These are phyloP conservation scores for Sciurus carolinensis DNA, from an alignment of 2,797 vertebrate species.

Conservation along the genomic window DNA sequence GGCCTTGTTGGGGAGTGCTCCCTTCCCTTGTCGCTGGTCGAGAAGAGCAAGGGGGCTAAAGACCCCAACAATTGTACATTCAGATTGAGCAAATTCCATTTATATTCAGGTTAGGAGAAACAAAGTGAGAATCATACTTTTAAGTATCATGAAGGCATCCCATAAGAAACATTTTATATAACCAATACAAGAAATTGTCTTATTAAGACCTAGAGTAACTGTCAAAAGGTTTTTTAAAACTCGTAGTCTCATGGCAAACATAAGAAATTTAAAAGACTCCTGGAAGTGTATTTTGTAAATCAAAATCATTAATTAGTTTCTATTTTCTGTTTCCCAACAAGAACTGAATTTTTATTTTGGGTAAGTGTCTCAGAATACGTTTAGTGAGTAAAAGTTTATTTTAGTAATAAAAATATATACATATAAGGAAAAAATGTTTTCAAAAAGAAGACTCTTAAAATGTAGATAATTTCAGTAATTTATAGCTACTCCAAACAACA, in stretches of 20 bases:
- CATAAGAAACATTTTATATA: conserved; percentile 62
- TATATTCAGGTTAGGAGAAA: conserved; percentile 54
- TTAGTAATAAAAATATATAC: background rate
- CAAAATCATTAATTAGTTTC: conserved; percentile 1
- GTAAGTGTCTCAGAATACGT: background rate
- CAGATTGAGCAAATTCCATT: conserved; percentile 65
- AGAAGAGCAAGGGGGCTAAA: no score
- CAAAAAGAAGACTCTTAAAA: background rate
- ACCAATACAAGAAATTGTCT: conserved; percentile 53
- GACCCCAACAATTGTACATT: background rate
- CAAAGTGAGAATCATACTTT: conserved; percentile 34
- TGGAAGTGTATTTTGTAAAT: conserved; percentile 30
- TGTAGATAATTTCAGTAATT: conserved; percentile 19
- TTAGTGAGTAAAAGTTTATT: background rate
- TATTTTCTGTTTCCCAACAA: conserved; percentile 41
- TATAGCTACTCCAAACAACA: background rate
- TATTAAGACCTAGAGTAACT: background rate
- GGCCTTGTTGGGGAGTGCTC: no score
- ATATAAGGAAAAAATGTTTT: background rate
- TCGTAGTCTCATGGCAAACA: background rate
- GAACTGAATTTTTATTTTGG: conserved; percentile 34
- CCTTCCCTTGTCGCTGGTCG: no score
- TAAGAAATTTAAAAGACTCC: background rate
- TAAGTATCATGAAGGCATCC: conserved; percentile 22
- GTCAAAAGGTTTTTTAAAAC: background rate